These are phyloP conservation scores for Odontothrips loti DNA, from an alignment of 2,888 invertebrate genomes.

Conservation along the genomic window DNA sequence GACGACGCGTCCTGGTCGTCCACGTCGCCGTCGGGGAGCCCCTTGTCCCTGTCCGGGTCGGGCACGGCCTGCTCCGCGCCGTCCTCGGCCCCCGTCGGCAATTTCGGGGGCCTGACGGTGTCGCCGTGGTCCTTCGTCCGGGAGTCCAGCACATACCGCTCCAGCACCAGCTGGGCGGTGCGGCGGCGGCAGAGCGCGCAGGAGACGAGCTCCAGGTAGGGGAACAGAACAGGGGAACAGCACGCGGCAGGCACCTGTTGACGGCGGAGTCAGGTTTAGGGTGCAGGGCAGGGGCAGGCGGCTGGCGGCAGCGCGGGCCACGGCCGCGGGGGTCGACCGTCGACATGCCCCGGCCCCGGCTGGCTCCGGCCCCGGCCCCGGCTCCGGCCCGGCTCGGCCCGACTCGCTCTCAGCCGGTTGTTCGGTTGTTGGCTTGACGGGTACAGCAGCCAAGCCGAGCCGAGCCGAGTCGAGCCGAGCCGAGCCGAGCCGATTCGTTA, in stretches of 20 bases:
- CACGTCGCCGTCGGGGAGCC: conserved; percentile 9
- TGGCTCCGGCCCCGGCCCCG: no score
- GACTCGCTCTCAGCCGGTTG: no score
- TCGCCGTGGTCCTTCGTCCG: not conserved
- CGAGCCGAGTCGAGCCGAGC: not conserved
- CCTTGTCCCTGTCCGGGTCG: not conserved
- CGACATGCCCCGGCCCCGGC: not conserved
- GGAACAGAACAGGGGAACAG: no score
- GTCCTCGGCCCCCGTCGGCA: not conserved
- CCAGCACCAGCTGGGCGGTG: not conserved
- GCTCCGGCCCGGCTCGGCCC: no score
- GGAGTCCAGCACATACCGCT: not conserved
- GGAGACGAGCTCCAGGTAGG: conserved; percentile 13
- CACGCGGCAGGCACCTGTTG: not conserved
- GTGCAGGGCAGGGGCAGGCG: not conserved
- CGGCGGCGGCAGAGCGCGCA: conserved; percentile 10
- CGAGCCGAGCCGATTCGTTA: not conserved
- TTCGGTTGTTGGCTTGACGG: no score
- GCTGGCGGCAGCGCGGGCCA: not conserved
- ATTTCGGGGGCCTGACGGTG: not conserved
- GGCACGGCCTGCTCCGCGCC: not conserved
- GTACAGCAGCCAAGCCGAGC: not conserved
- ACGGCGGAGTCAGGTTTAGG: not conserved
- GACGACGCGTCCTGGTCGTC: conserved; percentile 23
- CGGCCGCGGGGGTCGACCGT: not conserved